phyloP scores from a whole-genome alignment of 2,888 invertebrate species.

The Oxytorus armatus region DNA sequence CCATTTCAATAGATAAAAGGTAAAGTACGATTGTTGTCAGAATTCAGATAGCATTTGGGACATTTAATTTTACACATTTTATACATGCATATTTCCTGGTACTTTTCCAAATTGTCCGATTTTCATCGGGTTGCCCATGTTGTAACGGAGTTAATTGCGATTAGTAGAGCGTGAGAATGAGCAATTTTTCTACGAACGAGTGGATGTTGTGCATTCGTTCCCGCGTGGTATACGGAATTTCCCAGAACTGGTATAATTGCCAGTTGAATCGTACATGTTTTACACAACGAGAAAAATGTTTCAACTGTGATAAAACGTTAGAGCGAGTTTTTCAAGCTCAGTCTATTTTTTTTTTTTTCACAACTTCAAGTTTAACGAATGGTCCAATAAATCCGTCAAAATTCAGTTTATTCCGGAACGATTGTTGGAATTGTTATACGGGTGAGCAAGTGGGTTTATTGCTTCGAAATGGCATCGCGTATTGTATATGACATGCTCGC shows the following conservation, averaged over 20 bases:
- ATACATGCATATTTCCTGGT: no score
- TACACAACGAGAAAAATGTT: constrained; percentile 18
- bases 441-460: constrained; percentile 64
- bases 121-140: no score
- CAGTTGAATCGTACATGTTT: background rate
- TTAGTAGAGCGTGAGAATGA: no score
- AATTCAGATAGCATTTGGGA: no score
- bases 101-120: no score
- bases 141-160: no score
- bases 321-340: background rate
- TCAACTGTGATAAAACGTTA: background rate
- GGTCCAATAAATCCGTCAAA: constrained; percentile 54
- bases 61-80: no score
- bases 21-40: no score
- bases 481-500: constrained; percentile 22
- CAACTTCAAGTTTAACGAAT: constrained; percentile 47
- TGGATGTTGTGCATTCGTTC: no score
- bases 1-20: no score
- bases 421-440: constrained; percentile 46
- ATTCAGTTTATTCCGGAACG: constrained; percentile 56
- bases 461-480: constrained; percentile 44
- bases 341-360: constrained; percentile 27
- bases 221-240: no score
- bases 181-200: no score
- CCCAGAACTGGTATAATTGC: background rate